Conservation (phyloP, 2,113 vertebrate genomes). For the human (Homo sapiens) region DNA sequence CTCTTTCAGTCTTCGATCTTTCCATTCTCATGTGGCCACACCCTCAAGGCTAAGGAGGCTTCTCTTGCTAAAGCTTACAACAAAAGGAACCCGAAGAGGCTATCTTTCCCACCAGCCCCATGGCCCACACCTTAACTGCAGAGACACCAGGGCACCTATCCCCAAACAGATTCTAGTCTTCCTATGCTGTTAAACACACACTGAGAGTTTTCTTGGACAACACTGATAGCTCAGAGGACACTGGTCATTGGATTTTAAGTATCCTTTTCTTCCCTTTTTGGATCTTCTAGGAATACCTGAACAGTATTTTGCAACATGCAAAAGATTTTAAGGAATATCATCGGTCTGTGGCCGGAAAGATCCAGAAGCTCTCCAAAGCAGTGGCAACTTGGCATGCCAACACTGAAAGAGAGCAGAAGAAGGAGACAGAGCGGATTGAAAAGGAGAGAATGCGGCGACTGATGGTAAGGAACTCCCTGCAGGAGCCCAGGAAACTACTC, state of each 20-base stretch:
- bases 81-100: background rate
- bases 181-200: background rate
- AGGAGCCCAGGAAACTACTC: background rate
- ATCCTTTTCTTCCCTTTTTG: background rate
- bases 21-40: background rate
- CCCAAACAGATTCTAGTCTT: background rate
- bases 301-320: constrained; percentile 98
- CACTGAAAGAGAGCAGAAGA: constrained; percentile 98
- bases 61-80: background rate
- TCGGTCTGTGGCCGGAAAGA: constrained; percentile 96
- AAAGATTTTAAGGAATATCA: constrained; percentile 99
- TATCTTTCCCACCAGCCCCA: rapidly evolving
- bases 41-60: background rate
- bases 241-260: background rate
- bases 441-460: constrained; percentile 98
- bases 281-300: constrained; percentile 94
- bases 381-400: constrained; percentile 98
- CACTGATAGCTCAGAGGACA: background rate
- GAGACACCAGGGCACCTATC: background rate
- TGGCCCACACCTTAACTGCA: background rate
- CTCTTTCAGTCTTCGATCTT: background rate
- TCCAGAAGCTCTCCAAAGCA: constrained; percentile 96
- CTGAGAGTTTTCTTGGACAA: background rate
- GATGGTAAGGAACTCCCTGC: constrained; percentile 87
- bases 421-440: constrained; percentile 97